Conservation (phyloP, 1,140 invertebrate species). For the Drosophila grimshawi region DNA sequence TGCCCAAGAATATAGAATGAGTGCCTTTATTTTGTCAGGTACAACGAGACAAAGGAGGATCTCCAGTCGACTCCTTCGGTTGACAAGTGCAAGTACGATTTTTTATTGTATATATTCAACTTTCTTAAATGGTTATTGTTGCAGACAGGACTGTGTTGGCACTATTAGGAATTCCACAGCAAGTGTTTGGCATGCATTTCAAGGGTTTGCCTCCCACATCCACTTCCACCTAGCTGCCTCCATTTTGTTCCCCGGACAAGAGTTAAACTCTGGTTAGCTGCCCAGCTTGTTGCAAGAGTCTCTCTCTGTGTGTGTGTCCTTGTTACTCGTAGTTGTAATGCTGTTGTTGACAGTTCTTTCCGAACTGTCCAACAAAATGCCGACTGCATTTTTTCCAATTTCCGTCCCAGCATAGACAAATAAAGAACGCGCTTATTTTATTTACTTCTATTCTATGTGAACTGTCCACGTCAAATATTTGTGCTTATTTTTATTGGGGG, state of each 20-base stretch:
- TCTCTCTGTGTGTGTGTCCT: conserved; percentile 9
- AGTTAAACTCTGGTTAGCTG: conserved; percentile 8
- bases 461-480: conserved; percentile 9
- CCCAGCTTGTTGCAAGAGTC: neutral
- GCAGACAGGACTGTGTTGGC: conserved; percentile 13
- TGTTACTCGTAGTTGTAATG: conserved; percentile 62
- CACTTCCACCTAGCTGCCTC: too few relatives aligned
- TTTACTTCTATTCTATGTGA: neutral
- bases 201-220: neutral
- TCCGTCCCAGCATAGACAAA: conserved; percentile 46
- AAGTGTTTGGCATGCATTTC: conserved; percentile 61
- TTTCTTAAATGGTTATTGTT: conserved; percentile 2
- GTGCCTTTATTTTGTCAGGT: neutral
- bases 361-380: conserved; percentile 67
- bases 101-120: neutral
- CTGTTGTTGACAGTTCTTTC: conserved; percentile 65
- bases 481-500: neutral
- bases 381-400: conserved; percentile 69
- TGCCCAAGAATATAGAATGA: neutral
- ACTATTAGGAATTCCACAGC: conserved; percentile 53
- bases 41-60: neutral
- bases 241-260: neutral
- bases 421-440: neutral
- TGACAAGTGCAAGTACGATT: neutral
- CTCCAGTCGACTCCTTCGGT: neutral